Base-by-base conservation (phyloP, 2,888 invertebrate species). In the Caenorhabditis sp. region DNA sequence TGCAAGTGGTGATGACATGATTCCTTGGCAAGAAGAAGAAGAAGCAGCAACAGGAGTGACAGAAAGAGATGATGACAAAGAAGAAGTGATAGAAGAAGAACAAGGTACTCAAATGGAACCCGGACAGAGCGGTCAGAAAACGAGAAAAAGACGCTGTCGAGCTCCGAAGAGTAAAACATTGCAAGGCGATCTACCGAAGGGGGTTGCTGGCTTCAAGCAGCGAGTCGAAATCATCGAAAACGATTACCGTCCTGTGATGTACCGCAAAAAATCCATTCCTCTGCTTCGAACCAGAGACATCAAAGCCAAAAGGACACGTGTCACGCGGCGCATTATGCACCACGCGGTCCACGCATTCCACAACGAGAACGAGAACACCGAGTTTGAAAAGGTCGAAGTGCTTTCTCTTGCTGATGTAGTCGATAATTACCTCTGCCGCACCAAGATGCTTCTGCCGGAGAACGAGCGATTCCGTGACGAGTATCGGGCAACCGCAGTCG, bases 341-440 rank as follows among this genome's bases (percentile, higher is more conserved):
- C 37, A 55, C 17, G 32, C 15, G 1, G 26, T 65, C 9, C 43
- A 26, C 0, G 55, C 53, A 6, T 65, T 22, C 15, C 65, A 65
- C 20, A 1, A 6, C 11, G 46, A 27, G 6, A 0, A 56, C 17
- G 35, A 46, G 5, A 15, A 32, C 3, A 50, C 52, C 5, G 13
- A 3, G 0, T 24, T 43, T 7, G 17, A 24, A 8, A 22, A 15
- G 0, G 58, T 68, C 0, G 7, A 17, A 11, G 68, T 59, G 2
- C 2, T 11, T 0, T 7, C 32, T n/a, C 6, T 68, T 0, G 37
- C 32, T 0, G 52, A 58, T 45, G 59, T 58, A 0, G 13, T 68
- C 1, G 22, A 35, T 5, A 11, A 24, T 0, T 45, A 45, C 5
- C 6, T 68, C 8, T 26, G 32, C 0, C 24, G 6, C 1, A 30